Percentiles rank a stretch among this genome's conserved stretches.
Evolutionary conservation across 2,797 vertebrate species (phyloP).

Genomic region (Avahi laniger): DNA sequence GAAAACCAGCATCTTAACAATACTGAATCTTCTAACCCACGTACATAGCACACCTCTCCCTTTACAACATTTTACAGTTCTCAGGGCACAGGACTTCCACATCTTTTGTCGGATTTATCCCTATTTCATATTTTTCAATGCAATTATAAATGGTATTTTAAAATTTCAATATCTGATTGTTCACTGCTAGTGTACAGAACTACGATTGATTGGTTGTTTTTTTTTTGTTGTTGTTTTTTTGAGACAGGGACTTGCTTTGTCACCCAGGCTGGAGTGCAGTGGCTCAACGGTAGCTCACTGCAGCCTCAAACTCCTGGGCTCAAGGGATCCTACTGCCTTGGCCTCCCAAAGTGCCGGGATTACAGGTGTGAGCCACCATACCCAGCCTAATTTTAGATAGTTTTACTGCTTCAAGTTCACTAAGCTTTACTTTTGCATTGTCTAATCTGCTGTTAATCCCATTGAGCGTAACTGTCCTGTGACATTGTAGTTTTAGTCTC

Average conservation of each 20-base stretch:
- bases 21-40: too few species aligned
- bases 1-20: too few species aligned
- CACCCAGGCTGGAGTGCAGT: not conserved
- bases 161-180: too few species aligned
- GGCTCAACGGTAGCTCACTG: not conserved
- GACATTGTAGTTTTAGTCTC: not conserved
- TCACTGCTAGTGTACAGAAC: too few species aligned
- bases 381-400: not conserved
- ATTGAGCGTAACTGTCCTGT: not conserved
- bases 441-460: not conserved
- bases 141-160: too few species aligned
- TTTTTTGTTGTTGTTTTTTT: not conserved
- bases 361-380: too few species aligned
- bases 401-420: not conserved
- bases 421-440: not conserved
- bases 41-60: too few species aligned
- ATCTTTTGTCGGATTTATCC: too few species aligned
- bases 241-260: not conserved
- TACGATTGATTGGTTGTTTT: not conserved
- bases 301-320: not conserved
- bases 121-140: too few species aligned
- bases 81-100: too few species aligned
- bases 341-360: too few species aligned
- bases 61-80: too few species aligned
- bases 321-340: not conserved